Percentiles rank a stretch among this genome's conserved stretches.
Conservation (phyloP, 2,113 vertebrate species). For the Telmatochromis sp. region DNA sequence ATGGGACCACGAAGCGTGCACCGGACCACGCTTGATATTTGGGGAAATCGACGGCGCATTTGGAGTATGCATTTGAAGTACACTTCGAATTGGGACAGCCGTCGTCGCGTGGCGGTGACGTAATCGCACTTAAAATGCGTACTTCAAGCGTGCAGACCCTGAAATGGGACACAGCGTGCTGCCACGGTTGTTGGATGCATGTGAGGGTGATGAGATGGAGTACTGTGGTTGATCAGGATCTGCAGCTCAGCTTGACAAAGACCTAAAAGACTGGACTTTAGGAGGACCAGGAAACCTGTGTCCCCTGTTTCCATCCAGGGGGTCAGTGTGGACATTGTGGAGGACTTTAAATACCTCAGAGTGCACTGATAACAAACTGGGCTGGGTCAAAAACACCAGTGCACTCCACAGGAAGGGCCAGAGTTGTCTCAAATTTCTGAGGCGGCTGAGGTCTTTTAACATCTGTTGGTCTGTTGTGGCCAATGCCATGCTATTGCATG, state of each 20-base stretch:
- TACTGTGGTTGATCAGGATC: not conserved
- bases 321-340: not conserved
- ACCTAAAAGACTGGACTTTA: accelerated
- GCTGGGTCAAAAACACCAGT: not conserved
- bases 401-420: not conserved
- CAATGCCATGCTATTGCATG: not conserved
- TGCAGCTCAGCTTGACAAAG: not conserved
- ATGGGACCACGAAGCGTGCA: no score
- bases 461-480: not conserved
- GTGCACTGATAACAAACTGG: not conserved
- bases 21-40: no score
- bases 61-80: no score
- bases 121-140: no score
- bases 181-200: accelerated
- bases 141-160: no score
- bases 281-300: not conserved
- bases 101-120: no score
- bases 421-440: not conserved
- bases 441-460: not conserved
- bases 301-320: not conserved
- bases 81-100: no score
- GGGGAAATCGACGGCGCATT: no score
- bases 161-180: no score
- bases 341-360: not conserved
- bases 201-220: not conserved